phyloP scores from a whole-genome alignment of 2,797 vertebrate species.

The Bryconaethiops microstoma region DNA sequence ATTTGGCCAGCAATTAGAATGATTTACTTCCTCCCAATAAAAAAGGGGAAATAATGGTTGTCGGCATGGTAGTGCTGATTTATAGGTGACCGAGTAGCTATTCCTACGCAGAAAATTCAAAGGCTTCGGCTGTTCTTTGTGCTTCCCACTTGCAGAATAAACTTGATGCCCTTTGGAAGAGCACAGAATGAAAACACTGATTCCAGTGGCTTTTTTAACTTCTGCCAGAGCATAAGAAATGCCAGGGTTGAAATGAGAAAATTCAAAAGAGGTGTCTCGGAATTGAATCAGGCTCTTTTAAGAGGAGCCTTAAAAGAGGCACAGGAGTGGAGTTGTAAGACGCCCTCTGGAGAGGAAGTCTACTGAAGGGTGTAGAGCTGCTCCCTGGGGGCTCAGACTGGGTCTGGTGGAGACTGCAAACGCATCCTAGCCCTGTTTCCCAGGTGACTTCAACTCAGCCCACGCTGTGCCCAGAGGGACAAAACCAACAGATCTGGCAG shows the following conservation, averaged over 20 bases:
- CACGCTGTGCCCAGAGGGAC: conserved; percentile 19
- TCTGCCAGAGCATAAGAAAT: conserved; percentile 35
- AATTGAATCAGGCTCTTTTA: conserved; percentile 61
- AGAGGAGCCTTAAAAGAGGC: conserved; percentile 56
- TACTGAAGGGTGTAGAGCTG: conserved; percentile 41
- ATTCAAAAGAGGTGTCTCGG: conserved; percentile 49
- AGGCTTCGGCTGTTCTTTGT: conserved; percentile 28
- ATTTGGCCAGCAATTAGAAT: conserved; percentile 60
- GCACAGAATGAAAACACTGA: conserved; percentile 9
- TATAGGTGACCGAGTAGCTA: conserved; percentile 47
- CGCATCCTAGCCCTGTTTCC: conserved; percentile 26
- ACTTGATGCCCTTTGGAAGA: conserved; percentile 15
- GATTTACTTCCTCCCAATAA: conserved; percentile 56
- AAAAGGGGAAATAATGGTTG: conserved; percentile 47
- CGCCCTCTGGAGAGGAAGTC: conserved; percentile 51
- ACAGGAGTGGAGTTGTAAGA: conserved; percentile 56
- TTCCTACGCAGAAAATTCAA: conserved; percentile 31
- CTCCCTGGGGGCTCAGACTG: conserved; percentile 48
- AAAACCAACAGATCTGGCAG: conserved; percentile 12
- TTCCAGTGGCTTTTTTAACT: conserved; percentile 22
- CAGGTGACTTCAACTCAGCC: conserved; percentile 41
- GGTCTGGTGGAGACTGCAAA: conserved; percentile 28
- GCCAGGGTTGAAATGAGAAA: conserved; percentile 66
- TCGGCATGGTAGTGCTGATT: conserved; percentile 55
- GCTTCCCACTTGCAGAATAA: conserved; percentile 28